phyloP scores from a whole-genome alignment of 2,888 invertebrate species.

The Orthosia incerta region DNA sequence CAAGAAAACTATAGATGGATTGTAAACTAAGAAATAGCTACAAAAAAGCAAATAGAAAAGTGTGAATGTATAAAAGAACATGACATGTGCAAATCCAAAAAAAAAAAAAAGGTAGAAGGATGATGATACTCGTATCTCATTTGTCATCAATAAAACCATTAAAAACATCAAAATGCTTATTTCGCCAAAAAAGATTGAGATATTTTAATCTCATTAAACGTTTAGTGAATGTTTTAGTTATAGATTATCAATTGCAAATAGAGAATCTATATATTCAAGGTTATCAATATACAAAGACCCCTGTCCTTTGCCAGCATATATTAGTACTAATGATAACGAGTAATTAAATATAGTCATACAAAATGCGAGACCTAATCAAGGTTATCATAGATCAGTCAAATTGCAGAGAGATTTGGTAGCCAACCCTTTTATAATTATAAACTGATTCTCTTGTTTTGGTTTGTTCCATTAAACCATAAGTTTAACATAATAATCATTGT shows the following conservation, averaged over 20 bases:
- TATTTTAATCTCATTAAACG: not conserved
- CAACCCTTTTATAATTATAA: not conserved
- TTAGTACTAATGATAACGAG: conserved; percentile 44
- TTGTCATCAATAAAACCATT: not conserved
- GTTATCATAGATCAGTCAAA: conserved; percentile 34
- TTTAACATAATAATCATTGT: too few species aligned
- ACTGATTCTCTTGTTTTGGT: too few species aligned
- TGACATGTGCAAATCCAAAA: too few species aligned
- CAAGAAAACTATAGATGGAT: not conserved
- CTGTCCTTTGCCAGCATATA: conserved; percentile 20
- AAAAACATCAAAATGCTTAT: not conserved
- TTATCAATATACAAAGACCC: conserved; percentile 26
- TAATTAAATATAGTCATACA: conserved; percentile 48
- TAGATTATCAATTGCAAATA: too few species aligned
- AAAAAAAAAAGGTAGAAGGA: too few species aligned
- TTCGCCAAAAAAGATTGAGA: not conserved
- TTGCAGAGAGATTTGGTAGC: not conserved
- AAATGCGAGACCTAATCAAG: conserved; percentile 44
- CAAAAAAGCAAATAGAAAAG: not conserved
- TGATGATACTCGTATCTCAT: not conserved
- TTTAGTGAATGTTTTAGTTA: conserved; percentile 24
- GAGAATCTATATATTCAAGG: too few species aligned
- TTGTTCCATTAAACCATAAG: too few species aligned
- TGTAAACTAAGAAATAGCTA: not conserved
- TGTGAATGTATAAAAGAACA: too few species aligned